Percentiles rank a stretch among this genome's conserved stretches.
Conservation (phyloP, 1,140 invertebrate species). For the Anoplophora glabripennis region DNA sequence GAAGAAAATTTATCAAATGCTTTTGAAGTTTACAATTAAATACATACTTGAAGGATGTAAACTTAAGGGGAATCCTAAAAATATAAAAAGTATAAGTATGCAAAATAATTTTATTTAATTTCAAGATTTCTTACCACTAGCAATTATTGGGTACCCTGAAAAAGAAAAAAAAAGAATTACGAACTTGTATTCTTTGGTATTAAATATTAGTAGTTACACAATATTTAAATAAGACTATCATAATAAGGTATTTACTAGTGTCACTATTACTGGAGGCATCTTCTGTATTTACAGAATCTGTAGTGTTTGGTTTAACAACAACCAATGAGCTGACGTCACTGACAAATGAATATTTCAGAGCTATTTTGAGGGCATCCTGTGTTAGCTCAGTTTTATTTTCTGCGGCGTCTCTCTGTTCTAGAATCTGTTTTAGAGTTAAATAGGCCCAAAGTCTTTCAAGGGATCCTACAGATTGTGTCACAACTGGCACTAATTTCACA, state of each 20-base stretch:
- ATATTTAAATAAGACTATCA: not conserved
- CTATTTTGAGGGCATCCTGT: conserved; percentile 52
- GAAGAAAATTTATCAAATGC: not conserved
- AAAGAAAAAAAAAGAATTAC: not conserved
- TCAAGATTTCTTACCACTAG: not conserved
- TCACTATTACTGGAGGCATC: conserved; percentile 24
- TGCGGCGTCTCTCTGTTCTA: conserved; percentile 53
- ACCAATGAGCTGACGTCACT: conserved; percentile 69
- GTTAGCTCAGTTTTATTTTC: conserved; percentile 36
- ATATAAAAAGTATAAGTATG: not conserved
- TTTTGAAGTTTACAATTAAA: not conserved
- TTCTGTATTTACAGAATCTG: conserved; percentile 29
- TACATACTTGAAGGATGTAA: not conserved
- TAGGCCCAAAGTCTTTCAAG: conserved; percentile 69
- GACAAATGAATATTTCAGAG: conserved; percentile 65
- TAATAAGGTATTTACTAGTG: not conserved
- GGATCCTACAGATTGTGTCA: conserved; percentile 33
- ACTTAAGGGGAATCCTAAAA: not conserved
- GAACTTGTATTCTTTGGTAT: not conserved
- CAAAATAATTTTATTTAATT: not conserved
- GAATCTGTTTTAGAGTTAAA: conserved; percentile 63
- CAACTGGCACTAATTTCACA: conserved; percentile 26
- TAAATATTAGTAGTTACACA: not conserved
- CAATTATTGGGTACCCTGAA: not conserved
- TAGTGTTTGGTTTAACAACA: conserved; percentile 64